Base-by-base conservation (phyloP, 2,113 vertebrate genomes). In the Cinclus mexicanus region DNA sequence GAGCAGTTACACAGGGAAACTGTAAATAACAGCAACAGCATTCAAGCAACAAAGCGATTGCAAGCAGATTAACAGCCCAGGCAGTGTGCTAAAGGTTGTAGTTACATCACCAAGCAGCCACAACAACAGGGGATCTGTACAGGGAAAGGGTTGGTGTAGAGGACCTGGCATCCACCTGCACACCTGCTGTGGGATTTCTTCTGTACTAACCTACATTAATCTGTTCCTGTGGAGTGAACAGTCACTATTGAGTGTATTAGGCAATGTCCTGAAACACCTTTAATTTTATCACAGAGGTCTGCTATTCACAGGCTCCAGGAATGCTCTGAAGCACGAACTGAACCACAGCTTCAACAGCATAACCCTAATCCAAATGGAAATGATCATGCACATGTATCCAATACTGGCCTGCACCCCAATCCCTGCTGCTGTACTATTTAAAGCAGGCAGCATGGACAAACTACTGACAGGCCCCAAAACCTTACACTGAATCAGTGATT, bases 311-410 rank as follows among this genome's bases (percentile, higher is more conserved):
- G 33, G 55, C n/a, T 81, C 19, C 44, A 64, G 35, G 39, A 94
- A 76, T 0, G 1, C n/a, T 44, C 50, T 23, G 33, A 91, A 65
- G 29, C 4, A 65, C 1, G 0, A 80, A 39, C 3, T 1, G 2
- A 82, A 85, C 7, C 12, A 33, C 20, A 83, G 46, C 20, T 71
- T 60, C 22, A 42, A 47, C 33, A 69, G 53, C 33, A 23, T 5
- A 24, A 71, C 24, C 49, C 35, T n/a, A 41, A 57, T 33, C 37
- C 68, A 77, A 65, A 47, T 6, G 31, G 46, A 46, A 85, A 87
- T 0, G 5, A 60, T 26, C 19, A 19, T 0, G 0, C 6, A 33
- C 28, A 3, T 5, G 33, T 17, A 71, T 15, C n/a, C 47, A 33
- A 6, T 6, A 24, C 7, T 4, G 2, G 12, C 7, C 35, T 53